Base-by-base conservation (phyloP, 2,888 invertebrate species). In the Aethes cnicana region DNA sequence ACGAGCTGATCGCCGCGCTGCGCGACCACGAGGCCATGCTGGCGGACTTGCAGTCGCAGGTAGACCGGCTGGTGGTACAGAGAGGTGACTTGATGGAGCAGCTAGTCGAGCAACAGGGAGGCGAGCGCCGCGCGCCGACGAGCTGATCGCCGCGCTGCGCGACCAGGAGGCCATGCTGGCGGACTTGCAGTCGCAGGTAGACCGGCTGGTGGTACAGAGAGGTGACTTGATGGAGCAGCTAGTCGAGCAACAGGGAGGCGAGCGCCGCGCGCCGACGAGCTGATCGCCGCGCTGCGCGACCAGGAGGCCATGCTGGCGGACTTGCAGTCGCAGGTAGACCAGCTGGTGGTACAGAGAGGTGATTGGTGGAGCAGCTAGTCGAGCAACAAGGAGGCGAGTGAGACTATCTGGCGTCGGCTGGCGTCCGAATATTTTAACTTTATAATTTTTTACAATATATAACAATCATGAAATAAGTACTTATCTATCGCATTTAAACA, bases 211-310 rank as follows among this genome's bases (percentile, higher is more conserved):
- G 8, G 12, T 8, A 18, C 4, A 16, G 96, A 21, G 96, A 97
- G 70, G 97, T 97, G 82, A 95, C 95, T 0, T 91, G 93, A 0
- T 94, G 95, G 16, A 94, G 96, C 36, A 91, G 93, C 17, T 16
- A 8, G 8, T 8, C 3, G 7, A 92, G 95, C 52, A 96, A 96
- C 73, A 97, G 97, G 73, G 94, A 95, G 57, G 90, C 91, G 9
- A 92, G 94, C 25, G 94, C 95, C 0, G 93, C 93, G 92, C 52
- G 90, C 96, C 17, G 92, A 93, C 57, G 94, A 95, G 53, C 77
- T 93, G 0, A 91, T 94, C 55, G 91, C 90, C 33, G 91, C 93
- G 30, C 79, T 94, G 30, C 90, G 91, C 47, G 85, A 91, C 18
- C 75, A 93, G 17, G 92, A 93, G 67, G 91, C 91, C 12, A 92